Percentiles rank a stretch among this genome's conserved stretches.
Conservation (phyloP, 2,797 vertebrate genomes). For the Orestias chungarensis region DNA sequence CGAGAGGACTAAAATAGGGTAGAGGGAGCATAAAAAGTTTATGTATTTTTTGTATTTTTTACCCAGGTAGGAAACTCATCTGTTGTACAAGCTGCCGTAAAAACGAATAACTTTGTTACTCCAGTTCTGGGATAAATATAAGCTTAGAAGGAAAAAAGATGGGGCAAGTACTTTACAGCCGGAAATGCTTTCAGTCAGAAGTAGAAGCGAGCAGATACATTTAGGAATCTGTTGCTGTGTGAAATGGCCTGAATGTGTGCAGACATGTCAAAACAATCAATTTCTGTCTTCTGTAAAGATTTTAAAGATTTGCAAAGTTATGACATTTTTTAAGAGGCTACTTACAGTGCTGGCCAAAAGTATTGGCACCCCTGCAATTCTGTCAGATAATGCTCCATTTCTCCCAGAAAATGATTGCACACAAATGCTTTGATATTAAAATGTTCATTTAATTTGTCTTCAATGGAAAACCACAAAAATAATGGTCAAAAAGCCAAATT, state of each 20-base stretch:
- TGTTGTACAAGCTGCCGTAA: neutral
- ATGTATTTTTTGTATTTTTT: too few relatives aligned
- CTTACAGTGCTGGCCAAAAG: too few relatives aligned
- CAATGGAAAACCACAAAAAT: too few relatives aligned
- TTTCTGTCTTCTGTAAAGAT: too few relatives aligned
- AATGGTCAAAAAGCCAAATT: too few relatives aligned
- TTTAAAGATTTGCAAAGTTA: neutral
- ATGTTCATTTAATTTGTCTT: too few relatives aligned
- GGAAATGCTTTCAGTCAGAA: neutral
- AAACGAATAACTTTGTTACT: neutral
- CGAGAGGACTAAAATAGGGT: neutral
- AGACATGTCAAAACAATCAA: neutral
- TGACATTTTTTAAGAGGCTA: slow-evolving; percentile 1
- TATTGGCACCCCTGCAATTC: too few relatives aligned
- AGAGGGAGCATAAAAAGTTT: neutral
- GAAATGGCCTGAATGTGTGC: neutral
- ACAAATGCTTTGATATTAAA: too few relatives aligned
- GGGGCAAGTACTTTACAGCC: neutral
- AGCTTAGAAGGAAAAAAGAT: neutral
- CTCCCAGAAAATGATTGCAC: too few relatives aligned
- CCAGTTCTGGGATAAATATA: neutral
- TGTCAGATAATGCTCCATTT: too few relatives aligned
- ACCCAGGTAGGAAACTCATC: neutral
- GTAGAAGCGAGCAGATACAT: neutral
- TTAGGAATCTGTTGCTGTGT: neutral